Percentiles rank a stretch among this genome's conserved stretches.
These are phyloP conservation scores for Delichon dasypus DNA, from an alignment of 2,797 vertebrate genomes.

Conservation along the genomic window DNA sequence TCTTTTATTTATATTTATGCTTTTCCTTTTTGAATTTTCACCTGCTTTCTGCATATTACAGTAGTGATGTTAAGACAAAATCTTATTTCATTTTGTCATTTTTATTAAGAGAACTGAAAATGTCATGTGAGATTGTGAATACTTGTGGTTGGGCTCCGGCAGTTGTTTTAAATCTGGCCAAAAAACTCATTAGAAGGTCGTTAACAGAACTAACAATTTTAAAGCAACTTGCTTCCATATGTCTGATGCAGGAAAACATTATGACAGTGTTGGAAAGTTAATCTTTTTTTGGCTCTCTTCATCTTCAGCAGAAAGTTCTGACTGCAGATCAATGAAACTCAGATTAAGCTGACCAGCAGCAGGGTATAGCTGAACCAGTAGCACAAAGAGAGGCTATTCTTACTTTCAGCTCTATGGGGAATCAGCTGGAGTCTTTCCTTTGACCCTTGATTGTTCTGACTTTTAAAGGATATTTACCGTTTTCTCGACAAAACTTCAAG, in stretches of 20 bases:
- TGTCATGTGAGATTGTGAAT: neutral
- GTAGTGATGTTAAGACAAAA: neutral
- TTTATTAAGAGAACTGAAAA: neutral
- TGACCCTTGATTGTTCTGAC: neutral
- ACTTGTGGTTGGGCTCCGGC: neutral
- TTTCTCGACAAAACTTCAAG: slow-evolving; percentile 27
- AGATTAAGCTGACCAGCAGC: neutral
- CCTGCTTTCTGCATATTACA: neutral
- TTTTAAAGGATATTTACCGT: slow-evolving; percentile 23
- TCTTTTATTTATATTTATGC: neutral
- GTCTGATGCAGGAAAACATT: neutral
- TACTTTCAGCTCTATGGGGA: neutral
- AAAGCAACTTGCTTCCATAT: neutral
- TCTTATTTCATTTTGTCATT: neutral
- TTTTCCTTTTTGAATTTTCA: neutral
- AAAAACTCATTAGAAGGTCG: neutral
- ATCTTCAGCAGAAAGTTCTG: neutral
- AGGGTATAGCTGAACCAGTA: neutral
- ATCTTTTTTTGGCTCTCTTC: neutral
- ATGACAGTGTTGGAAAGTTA: neutral
- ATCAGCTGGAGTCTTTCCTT: neutral
- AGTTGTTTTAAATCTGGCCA: neutral
- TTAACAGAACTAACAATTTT: neutral
- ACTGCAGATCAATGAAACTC: neutral
- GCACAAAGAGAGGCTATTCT: neutral